A percentile compares a stretch with the other conserved stretches of the same genome.
phyloP scores from a whole-genome alignment of 2,113 vertebrate species.

The Pogonocichla stellata region DNA sequence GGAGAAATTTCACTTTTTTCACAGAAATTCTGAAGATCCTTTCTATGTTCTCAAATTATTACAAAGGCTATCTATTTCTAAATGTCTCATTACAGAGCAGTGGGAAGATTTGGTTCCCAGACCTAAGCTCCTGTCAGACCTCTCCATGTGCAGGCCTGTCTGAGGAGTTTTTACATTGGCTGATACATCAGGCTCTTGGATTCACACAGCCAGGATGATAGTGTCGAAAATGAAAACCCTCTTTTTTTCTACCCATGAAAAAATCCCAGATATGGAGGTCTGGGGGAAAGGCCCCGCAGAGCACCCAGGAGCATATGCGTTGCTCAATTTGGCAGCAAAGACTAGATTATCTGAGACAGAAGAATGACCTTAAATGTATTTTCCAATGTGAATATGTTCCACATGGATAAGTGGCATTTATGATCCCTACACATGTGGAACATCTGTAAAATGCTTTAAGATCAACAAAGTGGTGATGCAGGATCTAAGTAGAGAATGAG shows the following conservation, averaged over 20 bases:
- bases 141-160: background rate
- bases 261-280: fast-evolving
- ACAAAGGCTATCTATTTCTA: background rate
- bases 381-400: background rate
- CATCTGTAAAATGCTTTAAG: background rate
- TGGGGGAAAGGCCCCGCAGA: fast-evolving
- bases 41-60: background rate
- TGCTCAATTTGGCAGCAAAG: background rate
- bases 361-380: background rate
- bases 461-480: background rate
- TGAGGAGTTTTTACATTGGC: background rate
- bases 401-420: background rate
- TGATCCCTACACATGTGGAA: background rate
- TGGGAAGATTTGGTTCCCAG: background rate
- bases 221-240: background rate
- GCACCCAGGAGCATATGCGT: fast-evolving
- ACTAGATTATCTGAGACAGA: background rate
- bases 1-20: background rate
- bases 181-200: background rate
- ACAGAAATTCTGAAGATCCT: background rate
- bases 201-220: fast-evolving
- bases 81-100: background rate
- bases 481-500: background rate
- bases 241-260: background rate
- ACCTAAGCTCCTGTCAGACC: background rate